Conservation (phyloP, 64 coral and sea anemone species). For the Cladopsammia gracilis region DNA sequence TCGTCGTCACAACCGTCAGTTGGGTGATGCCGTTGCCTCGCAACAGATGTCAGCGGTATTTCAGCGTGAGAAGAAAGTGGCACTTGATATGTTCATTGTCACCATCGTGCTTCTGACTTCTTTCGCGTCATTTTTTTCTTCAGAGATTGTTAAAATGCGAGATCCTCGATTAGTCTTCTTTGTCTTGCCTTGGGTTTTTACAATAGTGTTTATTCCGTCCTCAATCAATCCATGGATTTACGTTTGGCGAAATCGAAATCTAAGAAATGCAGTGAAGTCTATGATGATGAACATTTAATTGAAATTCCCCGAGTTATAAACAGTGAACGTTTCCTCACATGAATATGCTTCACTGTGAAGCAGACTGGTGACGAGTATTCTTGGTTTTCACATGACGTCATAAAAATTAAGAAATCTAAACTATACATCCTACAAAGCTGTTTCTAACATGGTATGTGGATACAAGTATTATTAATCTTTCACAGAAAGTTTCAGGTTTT, state of each 20-base stretch:
- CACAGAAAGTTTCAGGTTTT: too few species aligned
- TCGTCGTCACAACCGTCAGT: neutral
- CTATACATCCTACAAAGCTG: too few species aligned
- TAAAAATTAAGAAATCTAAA: too few species aligned
- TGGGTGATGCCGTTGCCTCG: neutral
- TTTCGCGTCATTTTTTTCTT: neutral
- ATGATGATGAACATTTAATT: neutral
- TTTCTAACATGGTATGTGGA: too few species aligned
- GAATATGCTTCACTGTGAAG: too few species aligned
- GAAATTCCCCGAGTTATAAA: too few species aligned
- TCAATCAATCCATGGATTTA: neutral
- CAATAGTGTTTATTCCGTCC: neutral
- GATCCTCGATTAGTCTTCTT: neutral
- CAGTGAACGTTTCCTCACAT: too few species aligned
- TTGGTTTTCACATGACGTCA: too few species aligned
- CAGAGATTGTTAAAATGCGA: neutral
- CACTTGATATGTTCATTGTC: neutral
- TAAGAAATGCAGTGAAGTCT: neutral
- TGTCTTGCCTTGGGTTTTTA: neutral
- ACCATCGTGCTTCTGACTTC: neutral
- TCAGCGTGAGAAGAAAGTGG: conserved; percentile 2
- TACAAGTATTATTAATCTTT: too few species aligned
- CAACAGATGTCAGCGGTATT: neutral
- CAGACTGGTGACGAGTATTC: too few species aligned
- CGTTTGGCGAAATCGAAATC: neutral